phyloP scores from a whole-genome alignment of 2,113 vertebrate species.

The Albula glossodonta region DNA sequence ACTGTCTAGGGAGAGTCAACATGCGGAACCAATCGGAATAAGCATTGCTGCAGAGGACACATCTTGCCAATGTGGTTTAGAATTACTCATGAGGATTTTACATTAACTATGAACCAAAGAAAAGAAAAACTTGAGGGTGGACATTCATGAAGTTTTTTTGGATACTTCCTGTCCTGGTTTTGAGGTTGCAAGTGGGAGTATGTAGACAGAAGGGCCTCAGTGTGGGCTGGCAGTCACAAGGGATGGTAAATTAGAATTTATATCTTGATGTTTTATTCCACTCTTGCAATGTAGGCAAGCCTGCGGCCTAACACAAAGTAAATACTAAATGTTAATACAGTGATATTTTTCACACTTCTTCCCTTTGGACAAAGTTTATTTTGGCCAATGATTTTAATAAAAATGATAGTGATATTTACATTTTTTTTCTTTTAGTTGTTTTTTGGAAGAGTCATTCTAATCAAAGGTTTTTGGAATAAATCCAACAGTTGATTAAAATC shows the following conservation, averaged over 20 bases:
- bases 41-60: neutral
- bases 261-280: neutral
- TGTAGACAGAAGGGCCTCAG: neutral
- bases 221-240: neutral
- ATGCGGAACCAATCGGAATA: no score
- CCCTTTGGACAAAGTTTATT: neutral
- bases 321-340: no score
- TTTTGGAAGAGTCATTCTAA: neutral
- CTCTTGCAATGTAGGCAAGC: no score
- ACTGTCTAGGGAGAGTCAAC: no score
- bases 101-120: no score
- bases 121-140: neutral
- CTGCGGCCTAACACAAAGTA: no score
- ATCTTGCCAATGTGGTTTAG: neutral
- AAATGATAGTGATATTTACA: neutral
- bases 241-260: neutral
- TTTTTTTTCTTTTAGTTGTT: neutral
- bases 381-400: neutral
- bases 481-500: neutral
- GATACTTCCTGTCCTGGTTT: no score
- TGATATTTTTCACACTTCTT: neutral
- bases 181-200: no score
- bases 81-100: neutral
- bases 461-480: neutral
- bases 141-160: neutral